A percentile compares a stretch with the other conserved stretches of the same genome.
Evolutionary conservation across 2,113 vertebrate genomes (phyloP).

Genomic region (Rhombomys opimus): DNA sequence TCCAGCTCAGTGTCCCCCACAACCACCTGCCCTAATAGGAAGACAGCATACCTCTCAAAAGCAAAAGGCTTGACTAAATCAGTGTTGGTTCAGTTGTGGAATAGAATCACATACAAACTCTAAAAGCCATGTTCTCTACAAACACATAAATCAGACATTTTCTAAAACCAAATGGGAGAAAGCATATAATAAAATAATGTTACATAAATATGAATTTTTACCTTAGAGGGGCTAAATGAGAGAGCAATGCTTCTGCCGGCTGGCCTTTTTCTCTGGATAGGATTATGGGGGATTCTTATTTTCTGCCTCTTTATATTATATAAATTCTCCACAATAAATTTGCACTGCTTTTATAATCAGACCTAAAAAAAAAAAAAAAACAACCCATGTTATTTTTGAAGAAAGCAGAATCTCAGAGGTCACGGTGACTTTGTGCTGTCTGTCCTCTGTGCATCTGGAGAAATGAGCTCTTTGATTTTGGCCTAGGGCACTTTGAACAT

Average conservation of each 20-base stretch:
- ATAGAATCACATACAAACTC: not conserved
- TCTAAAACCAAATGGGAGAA: slow-evolving; percentile 21
- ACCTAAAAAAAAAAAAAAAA: not conserved
- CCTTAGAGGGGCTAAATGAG: not conserved
- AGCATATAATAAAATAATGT: not conserved
- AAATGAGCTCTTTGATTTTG: slow-evolving; percentile 70
- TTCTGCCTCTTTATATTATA: slow-evolving; percentile 49
- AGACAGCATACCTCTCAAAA: not conserved
- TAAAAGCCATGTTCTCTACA: not conserved
- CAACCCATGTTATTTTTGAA: slow-evolving; percentile 59
- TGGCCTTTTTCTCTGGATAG: not conserved
- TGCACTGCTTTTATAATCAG: slow-evolving; percentile 66
- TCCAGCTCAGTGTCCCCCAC: not conserved
- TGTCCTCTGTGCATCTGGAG: slow-evolving; percentile 69
- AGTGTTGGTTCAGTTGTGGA: not conserved
- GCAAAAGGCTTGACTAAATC: not conserved
- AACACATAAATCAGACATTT: not conserved
- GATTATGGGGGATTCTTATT: not conserved
- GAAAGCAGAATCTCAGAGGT: slow-evolving; percentile 66
- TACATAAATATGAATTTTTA: slow-evolving; percentile 29
- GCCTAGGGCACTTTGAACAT: slow-evolving; percentile 66
- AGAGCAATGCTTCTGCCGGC: slow-evolving; percentile 1
- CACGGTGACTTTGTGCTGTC: slow-evolving; percentile 62
- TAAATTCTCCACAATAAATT: slow-evolving; percentile 56
- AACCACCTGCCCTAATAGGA: not conserved